phyloP scores from a whole-genome alignment of 2,888 invertebrate genomes.

The Venusia cambrica region DNA sequence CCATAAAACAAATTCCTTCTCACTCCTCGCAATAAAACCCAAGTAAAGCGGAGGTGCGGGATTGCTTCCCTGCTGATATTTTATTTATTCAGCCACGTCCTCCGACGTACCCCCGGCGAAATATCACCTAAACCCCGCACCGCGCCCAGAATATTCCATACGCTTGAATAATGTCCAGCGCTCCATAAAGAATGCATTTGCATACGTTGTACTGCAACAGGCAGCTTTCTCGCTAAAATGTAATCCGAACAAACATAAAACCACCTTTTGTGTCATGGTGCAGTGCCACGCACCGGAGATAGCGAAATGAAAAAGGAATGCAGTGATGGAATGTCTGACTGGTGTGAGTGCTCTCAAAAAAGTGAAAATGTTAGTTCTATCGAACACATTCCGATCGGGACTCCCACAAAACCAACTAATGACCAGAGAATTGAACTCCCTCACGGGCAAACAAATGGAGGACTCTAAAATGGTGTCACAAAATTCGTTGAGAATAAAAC shows the following conservation, averaged over 20 bases:
- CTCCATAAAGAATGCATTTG: conserved; percentile 64
- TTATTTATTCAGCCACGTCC: conserved; percentile 59
- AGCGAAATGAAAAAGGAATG: conserved; percentile 70
- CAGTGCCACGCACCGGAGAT: conserved; percentile 42
- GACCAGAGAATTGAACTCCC: conserved; percentile 45
- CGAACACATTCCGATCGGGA: conserved; percentile 70
- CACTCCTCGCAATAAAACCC: conserved; percentile 31
- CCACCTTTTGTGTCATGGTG: conserved; percentile 43
- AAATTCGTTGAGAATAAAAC: conserved; percentile 60
- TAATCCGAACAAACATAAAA: conserved; percentile 56
- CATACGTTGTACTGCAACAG: conserved; percentile 52
- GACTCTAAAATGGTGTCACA: conserved; percentile 47
- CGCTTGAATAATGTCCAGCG: conserved; percentile 61
- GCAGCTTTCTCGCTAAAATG: conserved; percentile 39
- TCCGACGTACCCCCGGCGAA: conserved; percentile 42
- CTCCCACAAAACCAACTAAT: conserved; percentile 60
- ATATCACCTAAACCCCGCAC: conserved; percentile 50
- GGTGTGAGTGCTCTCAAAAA: conserved; percentile 67
- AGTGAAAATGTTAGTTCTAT: conserved; percentile 77
- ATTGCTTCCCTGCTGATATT: conserved; percentile 48
- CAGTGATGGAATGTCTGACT: conserved; percentile 78
- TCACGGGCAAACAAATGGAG: conserved; percentile 46
- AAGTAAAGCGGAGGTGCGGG: conserved; percentile 34
- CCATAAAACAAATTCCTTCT: conserved; percentile 27
- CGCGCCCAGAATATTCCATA: conserved; percentile 58